These are phyloP conservation scores for human (Homo sapiens) DNA, from an alignment of 2,113 vertebrate genomes.

Conservation along the genomic window DNA sequence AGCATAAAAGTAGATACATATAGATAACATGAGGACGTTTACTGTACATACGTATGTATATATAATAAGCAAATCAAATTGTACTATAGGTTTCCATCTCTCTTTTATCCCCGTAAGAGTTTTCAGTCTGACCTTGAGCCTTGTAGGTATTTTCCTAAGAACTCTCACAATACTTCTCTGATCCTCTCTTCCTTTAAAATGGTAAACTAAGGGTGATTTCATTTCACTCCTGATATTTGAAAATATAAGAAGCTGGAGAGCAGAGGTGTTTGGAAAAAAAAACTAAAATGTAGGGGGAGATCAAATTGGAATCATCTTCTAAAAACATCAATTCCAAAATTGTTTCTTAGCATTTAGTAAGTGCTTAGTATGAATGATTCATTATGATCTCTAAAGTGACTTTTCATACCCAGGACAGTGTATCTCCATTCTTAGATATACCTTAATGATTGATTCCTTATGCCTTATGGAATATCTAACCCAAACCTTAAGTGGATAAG, in stretches of 20 bases:
- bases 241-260: constrained; percentile 17
- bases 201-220: background rate
- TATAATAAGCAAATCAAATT: constrained; percentile 24
- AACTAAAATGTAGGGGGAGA: background rate
- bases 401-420: background rate
- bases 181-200: background rate
- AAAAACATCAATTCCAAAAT: background rate
- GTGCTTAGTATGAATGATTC: constrained; percentile 10
- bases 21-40: background rate
- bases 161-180: background rate
- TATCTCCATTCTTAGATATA: background rate
- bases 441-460: background rate
- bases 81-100: background rate
- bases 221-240: constrained; percentile 19
- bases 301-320: background rate
- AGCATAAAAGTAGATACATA: background rate
- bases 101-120: background rate
- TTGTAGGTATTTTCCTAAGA: constrained; percentile 5
- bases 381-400: background rate
- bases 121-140: background rate
- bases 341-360: constrained; percentile 5
- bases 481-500: background rate
- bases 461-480: background rate
- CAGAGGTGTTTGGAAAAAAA: background rate
- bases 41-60: background rate